These are phyloP conservation scores for Poecilia latipinna DNA, from an alignment of 2,113 vertebrate genomes.

Conservation along the genomic window DNA sequence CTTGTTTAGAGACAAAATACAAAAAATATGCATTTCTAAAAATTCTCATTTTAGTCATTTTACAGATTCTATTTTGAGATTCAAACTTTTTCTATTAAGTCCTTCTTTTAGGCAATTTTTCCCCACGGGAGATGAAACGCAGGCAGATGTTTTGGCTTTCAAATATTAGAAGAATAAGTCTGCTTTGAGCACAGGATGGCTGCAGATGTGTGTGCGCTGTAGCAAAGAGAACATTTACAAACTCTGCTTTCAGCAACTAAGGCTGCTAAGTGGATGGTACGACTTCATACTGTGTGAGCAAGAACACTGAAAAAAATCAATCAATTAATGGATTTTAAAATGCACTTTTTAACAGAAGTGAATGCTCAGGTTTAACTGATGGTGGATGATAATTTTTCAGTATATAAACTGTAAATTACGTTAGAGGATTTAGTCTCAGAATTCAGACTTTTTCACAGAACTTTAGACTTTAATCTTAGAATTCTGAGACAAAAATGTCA, in stretches of 20 bases:
- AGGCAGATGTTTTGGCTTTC: background rate
- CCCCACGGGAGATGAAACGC: slow-evolving; percentile 1
- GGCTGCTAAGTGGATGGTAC: too few species aligned
- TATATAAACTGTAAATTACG: background rate
- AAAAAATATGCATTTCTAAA: too few species aligned
- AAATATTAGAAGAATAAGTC: slow-evolving; percentile 5
- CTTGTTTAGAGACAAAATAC: too few species aligned
- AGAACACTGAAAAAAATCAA: background rate
- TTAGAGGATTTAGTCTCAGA: too few species aligned
- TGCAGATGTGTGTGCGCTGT: slow-evolving; percentile 9
- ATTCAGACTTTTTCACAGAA: too few species aligned
- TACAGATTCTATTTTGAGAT: too few species aligned
- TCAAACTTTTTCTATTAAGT: background rate
- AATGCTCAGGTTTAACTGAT: too few species aligned
- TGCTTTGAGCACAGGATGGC: slow-evolving; percentile 13
- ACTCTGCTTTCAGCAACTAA: background rate
- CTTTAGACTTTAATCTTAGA: too few species aligned
- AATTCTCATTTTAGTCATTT: too few species aligned
- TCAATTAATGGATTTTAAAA: background rate
- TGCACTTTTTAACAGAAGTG: too few species aligned
- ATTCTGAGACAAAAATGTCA: too few species aligned
- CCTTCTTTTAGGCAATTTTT: background rate
- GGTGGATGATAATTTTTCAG: too few species aligned
- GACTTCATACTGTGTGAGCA: background rate
- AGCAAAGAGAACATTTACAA: background rate